These are phyloP conservation scores for Sceloporus undulatus DNA, from an alignment of 2,113 vertebrate genomes.

Conservation along the genomic window DNA sequence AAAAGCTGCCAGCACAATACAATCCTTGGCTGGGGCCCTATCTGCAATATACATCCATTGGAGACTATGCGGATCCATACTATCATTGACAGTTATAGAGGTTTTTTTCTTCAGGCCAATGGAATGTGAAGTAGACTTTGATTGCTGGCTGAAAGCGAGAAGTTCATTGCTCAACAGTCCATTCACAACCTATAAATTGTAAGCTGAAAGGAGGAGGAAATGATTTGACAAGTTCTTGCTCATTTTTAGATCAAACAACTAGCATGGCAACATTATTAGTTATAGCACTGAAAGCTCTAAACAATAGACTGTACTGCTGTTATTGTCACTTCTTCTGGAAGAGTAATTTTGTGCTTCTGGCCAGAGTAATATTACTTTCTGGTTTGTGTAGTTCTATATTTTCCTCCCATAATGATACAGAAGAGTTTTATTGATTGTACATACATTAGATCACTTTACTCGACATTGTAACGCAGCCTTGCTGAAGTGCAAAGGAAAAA, in stretches of 20 bases:
- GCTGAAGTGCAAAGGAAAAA: slow-evolving; percentile 36
- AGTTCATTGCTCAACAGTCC: background rate
- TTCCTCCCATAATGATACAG: background rate
- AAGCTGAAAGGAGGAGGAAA: slow-evolving; percentile 38
- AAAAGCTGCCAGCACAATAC: slow-evolving; percentile 2
- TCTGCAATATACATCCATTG: background rate
- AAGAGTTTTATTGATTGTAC: slow-evolving; percentile 1
- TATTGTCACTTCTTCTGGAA: background rate
- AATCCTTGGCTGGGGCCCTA: background rate
- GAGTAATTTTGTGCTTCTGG: slow-evolving; percentile 24
- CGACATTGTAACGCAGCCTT: slow-evolving; percentile 3
- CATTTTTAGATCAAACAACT: slow-evolving; percentile 46
- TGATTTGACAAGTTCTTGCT: slow-evolving; percentile 52
- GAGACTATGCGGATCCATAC: background rate
- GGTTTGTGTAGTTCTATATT: background rate
- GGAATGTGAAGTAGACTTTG: slow-evolving; percentile 13
- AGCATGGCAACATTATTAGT: slow-evolving; percentile 28
- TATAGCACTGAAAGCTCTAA: slow-evolving; percentile 15
- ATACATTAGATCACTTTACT: background rate
- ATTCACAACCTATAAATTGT: slow-evolving; percentile 51
- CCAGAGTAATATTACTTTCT: background rate
- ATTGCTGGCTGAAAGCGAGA: slow-evolving; percentile 33
- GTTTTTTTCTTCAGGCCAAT: background rate
- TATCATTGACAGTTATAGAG: background rate
- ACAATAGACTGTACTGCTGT: slow-evolving; percentile 9